Evolutionary conservation across 2,113 vertebrate genomes (phyloP), one percentile per base, ranked within the genome.

Genomic region (Barnardius zonarius): DNA sequence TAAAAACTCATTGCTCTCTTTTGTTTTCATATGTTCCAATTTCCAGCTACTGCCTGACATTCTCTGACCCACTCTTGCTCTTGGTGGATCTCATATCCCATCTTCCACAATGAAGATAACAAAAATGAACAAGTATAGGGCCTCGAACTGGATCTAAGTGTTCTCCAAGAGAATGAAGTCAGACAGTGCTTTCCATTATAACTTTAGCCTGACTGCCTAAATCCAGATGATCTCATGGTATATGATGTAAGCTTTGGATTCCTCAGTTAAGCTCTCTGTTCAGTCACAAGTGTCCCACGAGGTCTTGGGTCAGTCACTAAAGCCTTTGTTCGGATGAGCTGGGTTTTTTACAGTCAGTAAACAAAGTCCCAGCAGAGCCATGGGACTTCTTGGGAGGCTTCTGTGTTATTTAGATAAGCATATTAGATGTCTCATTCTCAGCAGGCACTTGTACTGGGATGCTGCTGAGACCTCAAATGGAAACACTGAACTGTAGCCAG

Each of bases 281-380:
- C 86, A 72, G 63, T 52, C 86, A 93, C 92, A 92, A 86, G 52
- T 14, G 17, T 77, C 46, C 72, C 86, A 4, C 0, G 2, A 86
- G 55, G n/a, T 64, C 39, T 66, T 61, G 27, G 37, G 43, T 83
- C 73, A 83, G 55, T 73, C 88, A 90, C 61, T 84, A 66, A 78
- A 92, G 77, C 68, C 61, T 95, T 92, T 96, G 79, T 96, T 86
- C 37, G 18, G 7, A 80, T 20, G 68, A 90, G 55, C 39, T 92
- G 88, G 52, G 64, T 43, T 88, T 43, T 88, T 93, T 81, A 23
- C 30, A 62, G 54, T 39, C 51, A 5, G 2, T 49, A 78, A 88
- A 80, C 72, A 62, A 92, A 81, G 46, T 63, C 68, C 63, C 37
- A 52, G 54, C 11, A 83, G 80, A 46, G 51, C 33, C 39, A 27